Evolutionary conservation across 2,113 vertebrate genomes (phyloP), one percentile per base, ranked within the genome.

Genomic region (Scomber colias): DNA sequence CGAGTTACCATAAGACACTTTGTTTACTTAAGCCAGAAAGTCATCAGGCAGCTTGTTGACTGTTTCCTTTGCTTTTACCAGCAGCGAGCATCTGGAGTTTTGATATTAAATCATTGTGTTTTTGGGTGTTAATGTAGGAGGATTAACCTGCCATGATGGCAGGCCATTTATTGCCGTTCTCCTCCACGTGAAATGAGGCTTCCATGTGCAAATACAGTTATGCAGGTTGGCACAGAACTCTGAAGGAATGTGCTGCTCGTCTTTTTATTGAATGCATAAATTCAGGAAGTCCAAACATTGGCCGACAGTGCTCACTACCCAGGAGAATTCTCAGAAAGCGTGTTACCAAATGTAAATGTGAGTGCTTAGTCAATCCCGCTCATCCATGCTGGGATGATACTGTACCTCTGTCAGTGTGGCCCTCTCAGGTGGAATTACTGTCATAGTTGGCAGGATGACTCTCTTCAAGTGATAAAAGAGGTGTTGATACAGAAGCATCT

Each of bases 391-490:
- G 71, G 63, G 82, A 70, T 80, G 91, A 88, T 74, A 59, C 48
- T 24, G 35, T 40, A 40, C 62, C 88, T 90, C 90, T 87, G 88
- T 92, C 89, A 91, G 85, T 92, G 90, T 88, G 91, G 85, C 85
- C 76, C 90, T 90, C 89, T 91, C 88, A 90, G 70, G 48, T 81
- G 82, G 93, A 94, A 93, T 92, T 92, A 91, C 92, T 93, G 92
- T 94, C 92, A 94, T 85, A 92, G 87, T 92, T 90, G 90, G 90
- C 84, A 87, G 89, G 90, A 92, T 74, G 89, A 84, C 85, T 91
- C 81, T 92, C 90, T 90, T 92, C 83, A 91, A 84, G 91, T 91
- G 90, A 93, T 92, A 90, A 92, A 93, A 89, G 89, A 93, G 91
- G 92, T 93, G 93, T 89, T 94, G 93, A 95, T 91, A 88, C 81